A percentile compares a stretch with the other conserved stretches of the same genome.
These are phyloP conservation scores for Thereva unica DNA, from an alignment of 2,888 invertebrate genomes.

Conservation along the genomic window DNA sequence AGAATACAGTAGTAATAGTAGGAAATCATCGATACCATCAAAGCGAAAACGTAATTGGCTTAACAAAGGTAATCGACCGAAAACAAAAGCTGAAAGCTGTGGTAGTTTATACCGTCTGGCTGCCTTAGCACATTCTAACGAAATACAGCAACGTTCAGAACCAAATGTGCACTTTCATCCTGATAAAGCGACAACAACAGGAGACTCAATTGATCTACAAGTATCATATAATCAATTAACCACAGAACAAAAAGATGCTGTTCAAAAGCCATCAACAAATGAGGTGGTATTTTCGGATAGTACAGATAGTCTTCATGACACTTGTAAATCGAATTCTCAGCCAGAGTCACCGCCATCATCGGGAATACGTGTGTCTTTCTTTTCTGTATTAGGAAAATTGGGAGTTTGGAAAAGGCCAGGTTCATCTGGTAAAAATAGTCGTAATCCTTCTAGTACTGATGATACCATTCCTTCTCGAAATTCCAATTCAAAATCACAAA, in stretches of 20 bases:
- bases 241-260: slow-evolving; percentile 31
- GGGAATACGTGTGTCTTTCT: slow-evolving; percentile 47
- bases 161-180: slow-evolving; percentile 43
- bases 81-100: slow-evolving; percentile 39
- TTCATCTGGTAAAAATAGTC: slow-evolving; percentile 42
- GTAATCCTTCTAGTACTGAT: slow-evolving; percentile 36
- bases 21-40: slow-evolving; percentile 26
- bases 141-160: slow-evolving; percentile 45
- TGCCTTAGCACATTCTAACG: slow-evolving; percentile 17
- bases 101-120: slow-evolving; percentile 41
- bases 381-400: slow-evolving; percentile 49
- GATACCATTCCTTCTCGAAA: slow-evolving; percentile 37
- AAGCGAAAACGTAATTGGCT: slow-evolving; percentile 38
- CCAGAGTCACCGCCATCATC: slow-evolving; percentile 1
- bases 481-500: slow-evolving; percentile 6
- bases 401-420: slow-evolving; percentile 48
- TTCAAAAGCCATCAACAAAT: slow-evolving; percentile 32
- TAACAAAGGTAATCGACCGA: slow-evolving; percentile 31
- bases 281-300: slow-evolving; percentile 36
- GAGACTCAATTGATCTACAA: slow-evolving; percentile 13
- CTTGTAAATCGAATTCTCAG: slow-evolving; percentile 4
- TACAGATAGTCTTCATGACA: slow-evolving; percentile 38
- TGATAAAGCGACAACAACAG: neutral
- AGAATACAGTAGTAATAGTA: slow-evolving; percentile 38
- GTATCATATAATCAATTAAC: slow-evolving; percentile 12